Evolutionary conservation across 2,888 invertebrate genomes (phyloP).

Genomic region (Xanthia togata): DNA sequence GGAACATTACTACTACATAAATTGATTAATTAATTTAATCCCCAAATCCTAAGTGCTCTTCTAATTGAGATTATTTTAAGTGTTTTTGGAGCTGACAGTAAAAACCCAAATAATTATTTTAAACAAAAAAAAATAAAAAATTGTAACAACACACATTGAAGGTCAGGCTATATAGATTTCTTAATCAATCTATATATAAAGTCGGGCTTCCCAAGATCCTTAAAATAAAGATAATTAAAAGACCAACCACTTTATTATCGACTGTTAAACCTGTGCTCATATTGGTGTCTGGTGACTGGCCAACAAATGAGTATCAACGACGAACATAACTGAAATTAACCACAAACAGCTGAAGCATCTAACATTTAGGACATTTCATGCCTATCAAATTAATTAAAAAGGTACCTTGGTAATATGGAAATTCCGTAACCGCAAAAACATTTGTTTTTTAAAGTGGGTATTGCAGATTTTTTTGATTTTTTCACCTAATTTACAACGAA

Average conservation of each 20-base stretch:
- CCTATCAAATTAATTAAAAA: not conserved
- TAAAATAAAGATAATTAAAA: constrained; percentile 50
- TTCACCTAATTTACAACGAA: not conserved
- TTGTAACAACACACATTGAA: not conserved
- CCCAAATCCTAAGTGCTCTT: not conserved
- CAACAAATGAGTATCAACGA: too few species aligned
- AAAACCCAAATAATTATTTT: constrained; percentile 43
- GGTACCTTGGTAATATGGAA: not conserved
- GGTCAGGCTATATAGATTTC: constrained; percentile 12
- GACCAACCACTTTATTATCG: not conserved
- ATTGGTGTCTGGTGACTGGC: not conserved
- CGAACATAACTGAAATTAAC: not conserved
- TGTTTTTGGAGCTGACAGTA: not conserved
- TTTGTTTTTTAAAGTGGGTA: not conserved
- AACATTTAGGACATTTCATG: not conserved
- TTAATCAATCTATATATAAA: constrained; percentile 38
- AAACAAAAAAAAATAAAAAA: constrained; percentile 24
- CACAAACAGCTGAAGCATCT: not conserved
- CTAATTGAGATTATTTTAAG: not conserved
- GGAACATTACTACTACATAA: too few species aligned
- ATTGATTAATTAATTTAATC: not conserved
- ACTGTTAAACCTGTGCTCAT: constrained; percentile 35
- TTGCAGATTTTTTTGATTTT: not conserved
- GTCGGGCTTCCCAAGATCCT: constrained; percentile 45
- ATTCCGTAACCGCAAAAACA: too few species aligned